A percentile compares a stretch with the other conserved stretches of the same genome.
phyloP scores from a whole-genome alignment of 2,113 vertebrate genomes.

The Coptodon bakossiorum region DNA sequence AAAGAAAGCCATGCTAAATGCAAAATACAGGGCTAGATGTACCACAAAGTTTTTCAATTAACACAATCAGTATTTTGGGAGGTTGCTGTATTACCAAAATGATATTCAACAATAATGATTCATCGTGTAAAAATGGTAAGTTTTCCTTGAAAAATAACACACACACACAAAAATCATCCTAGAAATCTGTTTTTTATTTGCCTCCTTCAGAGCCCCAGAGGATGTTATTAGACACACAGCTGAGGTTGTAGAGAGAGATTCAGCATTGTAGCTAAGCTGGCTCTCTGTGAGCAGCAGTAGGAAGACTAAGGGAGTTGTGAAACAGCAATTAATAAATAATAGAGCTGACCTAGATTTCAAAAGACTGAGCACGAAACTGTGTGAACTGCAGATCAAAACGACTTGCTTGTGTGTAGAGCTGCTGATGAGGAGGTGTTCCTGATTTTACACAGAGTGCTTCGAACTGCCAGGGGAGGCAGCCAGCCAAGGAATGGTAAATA shows the following conservation, averaged over 20 bases:
- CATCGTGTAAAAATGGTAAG: neutral
- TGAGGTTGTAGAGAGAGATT: neutral
- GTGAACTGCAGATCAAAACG: conserved; percentile 40
- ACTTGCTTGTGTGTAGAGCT: conserved; percentile 4
- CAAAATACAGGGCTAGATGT: neutral
- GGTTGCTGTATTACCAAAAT: neutral
- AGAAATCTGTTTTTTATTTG: neutral
- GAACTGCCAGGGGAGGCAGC: conserved; percentile 34
- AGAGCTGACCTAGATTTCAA: conserved; percentile 66
- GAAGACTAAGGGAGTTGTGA: conserved; percentile 43
- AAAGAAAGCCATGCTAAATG: neutral
- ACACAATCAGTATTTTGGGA: neutral
- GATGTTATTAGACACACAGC: conserved; percentile 31
- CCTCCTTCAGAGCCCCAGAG: neutral
- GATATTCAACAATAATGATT: neutral
- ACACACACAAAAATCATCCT: neutral
- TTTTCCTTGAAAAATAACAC: neutral
- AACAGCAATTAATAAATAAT: conserved; percentile 69
- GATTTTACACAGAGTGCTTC: conserved; percentile 35
- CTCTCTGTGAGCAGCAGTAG: conserved; percentile 4
- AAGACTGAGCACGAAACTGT: conserved; percentile 36
- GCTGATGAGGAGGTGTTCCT: conserved; percentile 33
- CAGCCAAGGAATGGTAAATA: conserved; percentile 44
- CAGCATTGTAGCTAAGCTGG: neutral
- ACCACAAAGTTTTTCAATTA: neutral